phyloP scores from a whole-genome alignment of 2,113 vertebrate species.

The Calidris pygmaea region DNA sequence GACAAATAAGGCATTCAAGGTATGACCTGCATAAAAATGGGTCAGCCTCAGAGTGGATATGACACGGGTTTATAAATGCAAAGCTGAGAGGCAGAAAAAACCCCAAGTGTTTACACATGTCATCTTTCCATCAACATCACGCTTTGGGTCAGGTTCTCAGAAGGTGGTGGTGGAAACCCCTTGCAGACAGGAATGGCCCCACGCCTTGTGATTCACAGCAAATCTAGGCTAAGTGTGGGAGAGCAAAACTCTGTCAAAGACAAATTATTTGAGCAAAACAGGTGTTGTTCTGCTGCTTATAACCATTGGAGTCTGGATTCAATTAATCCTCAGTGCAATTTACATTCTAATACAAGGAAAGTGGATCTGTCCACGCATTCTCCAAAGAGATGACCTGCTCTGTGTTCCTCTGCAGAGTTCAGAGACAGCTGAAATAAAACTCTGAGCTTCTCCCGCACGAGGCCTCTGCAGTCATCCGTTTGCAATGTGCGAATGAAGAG shows the following conservation, averaged over 20 bases:
- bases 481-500: accelerated
- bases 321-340: not conserved
- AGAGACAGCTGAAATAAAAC: not conserved
- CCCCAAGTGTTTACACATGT: not conserved
- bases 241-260: not conserved
- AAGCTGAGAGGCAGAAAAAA: not conserved
- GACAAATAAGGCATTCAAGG: not conserved
- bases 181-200: not conserved
- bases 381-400: not conserved
- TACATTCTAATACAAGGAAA: not conserved
- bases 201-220: not conserved
- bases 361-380: not conserved
- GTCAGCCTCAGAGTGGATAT: accelerated
- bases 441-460: accelerated
- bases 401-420: not conserved
- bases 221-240: not conserved
- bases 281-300: not conserved
- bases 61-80: not conserved
- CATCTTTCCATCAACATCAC: not conserved
- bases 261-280: not conserved
- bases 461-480: not conserved
- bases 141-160: not conserved
- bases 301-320: not conserved
- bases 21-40: not conserved
- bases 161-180: not conserved